Base-by-base conservation (phyloP, 2,888 invertebrate genomes). In the Rhogogaster chlorosoma region DNA sequence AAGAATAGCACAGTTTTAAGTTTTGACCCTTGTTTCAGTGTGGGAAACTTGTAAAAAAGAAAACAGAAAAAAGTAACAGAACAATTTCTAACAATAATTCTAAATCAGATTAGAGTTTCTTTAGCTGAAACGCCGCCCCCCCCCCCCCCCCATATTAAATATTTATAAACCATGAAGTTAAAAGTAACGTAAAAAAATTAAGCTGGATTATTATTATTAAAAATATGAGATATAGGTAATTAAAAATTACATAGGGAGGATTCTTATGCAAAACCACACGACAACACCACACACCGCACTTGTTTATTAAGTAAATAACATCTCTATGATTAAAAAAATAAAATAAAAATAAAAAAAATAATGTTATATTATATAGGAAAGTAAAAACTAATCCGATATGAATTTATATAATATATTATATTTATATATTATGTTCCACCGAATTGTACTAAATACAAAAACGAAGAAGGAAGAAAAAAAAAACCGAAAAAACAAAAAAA, bases 371-470 rank as follows among this genome's bases (percentile, higher is more conserved):
- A 90, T 90, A 90, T 89, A 90, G 87, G 87, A 89, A 90, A 89
- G 89, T 88, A 88, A 86, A 88, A 86, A 89, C 89, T 91, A 91
- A 89, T 88, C 90, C 88, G 90, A 90, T 73, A 90, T 89, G 89
- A 91, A 91, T 92, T 90, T 90, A 90, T 92, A 90, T 89, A 88
- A 90, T 91, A 90, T 91, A 91, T 90, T 91, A 83, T 91, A 88
- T 91, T 91, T 91, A 90, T 90, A 90, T 87, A 88, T 90, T 91
- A 89, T 86, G 86, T 88, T 89, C 73, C 84, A 86, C 87, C 86
- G 84, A 85, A 85, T 85, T 80, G 80, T 85, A 85, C 82, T 78
- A 85, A 85, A 67, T 70, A 49, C 22, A 57, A 83, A 61, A 61
- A 61, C 10, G 10, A 61, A 36, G 61, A 32, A 22, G 12, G 3